Conservation (phyloP, 2,888 invertebrate genomes). For the Cantharis lateralis region DNA sequence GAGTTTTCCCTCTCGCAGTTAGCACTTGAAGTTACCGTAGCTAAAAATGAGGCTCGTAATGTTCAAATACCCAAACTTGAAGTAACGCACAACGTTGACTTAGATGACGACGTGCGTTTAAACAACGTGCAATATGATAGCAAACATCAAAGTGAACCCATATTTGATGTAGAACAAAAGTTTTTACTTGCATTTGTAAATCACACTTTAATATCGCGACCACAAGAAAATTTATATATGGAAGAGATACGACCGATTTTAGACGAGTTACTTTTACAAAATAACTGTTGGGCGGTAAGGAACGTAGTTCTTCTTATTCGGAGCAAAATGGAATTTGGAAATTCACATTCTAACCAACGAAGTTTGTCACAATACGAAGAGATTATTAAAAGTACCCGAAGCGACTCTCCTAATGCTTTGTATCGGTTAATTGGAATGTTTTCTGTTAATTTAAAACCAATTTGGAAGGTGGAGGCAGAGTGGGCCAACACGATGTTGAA, state of each 20-base stretch:
- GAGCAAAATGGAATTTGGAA: conserved; percentile 75
- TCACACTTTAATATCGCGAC: conserved; percentile 74
- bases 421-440: conserved; percentile 67
- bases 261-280: conserved; percentile 66
- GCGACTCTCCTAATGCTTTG: conserved; percentile 52
- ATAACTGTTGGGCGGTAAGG: conserved; percentile 77
- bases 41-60: conserved; percentile 53
- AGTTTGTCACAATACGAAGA: conserved; percentile 87
- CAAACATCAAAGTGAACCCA: conserved; percentile 54
- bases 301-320: conserved; percentile 75
- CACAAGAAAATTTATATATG: conserved; percentile 76
- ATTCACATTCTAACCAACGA: conserved; percentile 83
- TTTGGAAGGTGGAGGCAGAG: conserved; percentile 78
- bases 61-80: conserved; percentile 60
- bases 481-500: conserved; percentile 79
- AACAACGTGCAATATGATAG: conserved; percentile 75
- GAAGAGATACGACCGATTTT: conserved; percentile 86
- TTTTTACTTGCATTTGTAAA: conserved; percentile 76
- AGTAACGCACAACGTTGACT: conserved; percentile 68
- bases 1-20: conserved; percentile 82
- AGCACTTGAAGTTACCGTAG: conserved; percentile 67
- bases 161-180: conserved; percentile 79
- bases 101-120: conserved; percentile 87
- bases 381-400: conserved; percentile 64
- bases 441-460: conserved; percentile 71